Evolutionary conservation across 1,140 invertebrate species (phyloP).

Genomic region (Chironomus striatipennis): DNA sequence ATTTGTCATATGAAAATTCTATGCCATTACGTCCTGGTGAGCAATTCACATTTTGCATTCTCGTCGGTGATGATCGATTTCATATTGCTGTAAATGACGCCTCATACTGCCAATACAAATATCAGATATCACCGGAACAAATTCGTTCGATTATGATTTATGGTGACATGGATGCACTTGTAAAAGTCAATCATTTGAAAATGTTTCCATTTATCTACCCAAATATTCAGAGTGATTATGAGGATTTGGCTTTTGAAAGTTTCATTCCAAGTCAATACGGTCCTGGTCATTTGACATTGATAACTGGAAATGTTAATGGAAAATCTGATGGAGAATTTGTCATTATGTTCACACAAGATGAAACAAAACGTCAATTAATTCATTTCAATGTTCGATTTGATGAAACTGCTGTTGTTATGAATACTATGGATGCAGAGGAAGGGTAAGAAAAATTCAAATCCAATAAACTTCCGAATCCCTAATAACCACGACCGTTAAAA

Average conservation of each 20-base stretch:
- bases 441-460: neutral
- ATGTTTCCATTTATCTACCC: neutral
- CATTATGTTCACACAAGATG: neutral
- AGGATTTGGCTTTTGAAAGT: neutral
- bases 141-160: neutral
- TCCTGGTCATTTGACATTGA: neutral
- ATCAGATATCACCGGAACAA: neutral
- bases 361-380: neutral
- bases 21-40: neutral
- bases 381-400: constrained; percentile 14
- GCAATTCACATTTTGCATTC: neutral
- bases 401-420: neutral
- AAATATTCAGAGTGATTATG: neutral
- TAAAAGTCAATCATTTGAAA: neutral
- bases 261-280: neutral
- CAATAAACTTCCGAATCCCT: too few species aligned
- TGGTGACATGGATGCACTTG: neutral
- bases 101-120: neutral
- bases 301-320: neutral
- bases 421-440: neutral
- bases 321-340: neutral
- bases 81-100: neutral
- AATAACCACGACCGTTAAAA: too few species aligned
- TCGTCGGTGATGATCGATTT: constrained; percentile 11
- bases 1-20: neutral